These are phyloP conservation scores for Tricholaema leucomelas DNA, from an alignment of 2,113 vertebrate species.

Conservation along the genomic window DNA sequence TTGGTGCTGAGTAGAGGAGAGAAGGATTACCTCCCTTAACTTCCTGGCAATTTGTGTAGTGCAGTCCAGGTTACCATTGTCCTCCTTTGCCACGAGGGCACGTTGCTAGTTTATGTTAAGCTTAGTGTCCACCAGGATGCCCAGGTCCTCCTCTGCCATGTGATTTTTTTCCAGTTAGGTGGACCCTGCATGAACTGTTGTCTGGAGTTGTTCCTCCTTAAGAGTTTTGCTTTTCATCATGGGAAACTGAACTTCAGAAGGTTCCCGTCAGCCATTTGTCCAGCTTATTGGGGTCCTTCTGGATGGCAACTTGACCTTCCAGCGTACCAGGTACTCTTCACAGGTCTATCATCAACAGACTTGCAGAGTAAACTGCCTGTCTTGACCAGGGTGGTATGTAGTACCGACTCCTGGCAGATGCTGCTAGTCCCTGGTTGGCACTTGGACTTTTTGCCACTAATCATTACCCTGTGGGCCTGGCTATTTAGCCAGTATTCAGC, in stretches of 20 bases:
- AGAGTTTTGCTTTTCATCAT: not conserved
- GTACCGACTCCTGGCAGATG: not conserved
- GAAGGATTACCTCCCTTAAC: not conserved
- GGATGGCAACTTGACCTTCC: not conserved
- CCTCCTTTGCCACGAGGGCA: not conserved
- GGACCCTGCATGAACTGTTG: no score
- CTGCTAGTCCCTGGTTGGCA: not conserved
- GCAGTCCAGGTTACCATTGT: not conserved
- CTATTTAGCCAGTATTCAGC: not conserved
- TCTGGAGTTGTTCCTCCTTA: not conserved
- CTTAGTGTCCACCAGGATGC: not conserved
- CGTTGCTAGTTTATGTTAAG: not conserved
- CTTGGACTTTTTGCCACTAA: not conserved
- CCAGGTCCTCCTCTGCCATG: not conserved
- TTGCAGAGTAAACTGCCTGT: rapidly evolving
- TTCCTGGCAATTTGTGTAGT: not conserved
- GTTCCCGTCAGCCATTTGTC: not conserved
- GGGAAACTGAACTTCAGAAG: not conserved
- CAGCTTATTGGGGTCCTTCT: not conserved
- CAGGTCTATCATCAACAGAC: not conserved
- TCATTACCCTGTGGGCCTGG: no score
- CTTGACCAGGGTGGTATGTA: not conserved
- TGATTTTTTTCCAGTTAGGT: not conserved
- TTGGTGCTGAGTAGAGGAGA: not conserved
- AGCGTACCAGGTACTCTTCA: not conserved